These are phyloP conservation scores for Dallia pectoralis DNA, from an alignment of 2,797 vertebrate species.

Conservation along the genomic window DNA sequence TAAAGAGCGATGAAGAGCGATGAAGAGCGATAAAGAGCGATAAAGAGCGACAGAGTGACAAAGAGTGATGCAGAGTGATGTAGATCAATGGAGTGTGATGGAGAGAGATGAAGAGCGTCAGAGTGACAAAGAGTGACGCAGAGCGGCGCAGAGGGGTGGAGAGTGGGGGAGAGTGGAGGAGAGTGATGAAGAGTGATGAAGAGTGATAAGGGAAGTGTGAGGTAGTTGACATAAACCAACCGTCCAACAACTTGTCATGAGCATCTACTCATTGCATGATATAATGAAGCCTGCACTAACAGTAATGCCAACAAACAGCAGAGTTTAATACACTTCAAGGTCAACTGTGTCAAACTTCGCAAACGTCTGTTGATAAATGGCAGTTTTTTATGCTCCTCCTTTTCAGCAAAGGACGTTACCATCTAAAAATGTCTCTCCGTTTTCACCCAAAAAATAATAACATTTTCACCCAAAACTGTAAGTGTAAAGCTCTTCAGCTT, in stretches of 20 bases:
- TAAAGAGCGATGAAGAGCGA: constrained; percentile 26
- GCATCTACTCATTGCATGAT: constrained; percentile 56
- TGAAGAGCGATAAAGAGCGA: constrained; percentile 29
- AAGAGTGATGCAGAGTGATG: constrained; percentile 11
- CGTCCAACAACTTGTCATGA: constrained; percentile 61
- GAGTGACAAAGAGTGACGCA: constrained; percentile 6
- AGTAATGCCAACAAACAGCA: constrained; percentile 48
- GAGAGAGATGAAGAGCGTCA: constrained; percentile 17
- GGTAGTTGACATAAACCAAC: constrained; percentile 35
- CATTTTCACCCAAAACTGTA: constrained; percentile 62
- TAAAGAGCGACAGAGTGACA: constrained; percentile 20
- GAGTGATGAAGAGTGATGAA: not conserved
- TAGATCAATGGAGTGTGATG: constrained; percentile 12
- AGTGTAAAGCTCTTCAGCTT: constrained; percentile 49
- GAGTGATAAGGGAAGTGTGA: constrained; percentile 12
- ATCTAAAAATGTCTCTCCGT: constrained; percentile 35
- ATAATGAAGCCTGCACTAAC: constrained; percentile 46
- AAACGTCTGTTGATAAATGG: constrained; percentile 50
- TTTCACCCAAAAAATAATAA: constrained; percentile 62
- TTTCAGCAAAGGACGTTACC: constrained; percentile 40
- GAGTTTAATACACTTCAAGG: constrained; percentile 52
- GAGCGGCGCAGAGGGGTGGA: constrained; percentile 2
- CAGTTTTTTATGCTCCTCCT: constrained; percentile 5
- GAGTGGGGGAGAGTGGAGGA: constrained; percentile 25
- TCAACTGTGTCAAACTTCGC: constrained; percentile 52